Percentiles rank a stretch among this genome's conserved stretches.
These are phyloP conservation scores for Girardinus metallicus DNA, from an alignment of 2,797 vertebrate species.

Conservation along the genomic window DNA sequence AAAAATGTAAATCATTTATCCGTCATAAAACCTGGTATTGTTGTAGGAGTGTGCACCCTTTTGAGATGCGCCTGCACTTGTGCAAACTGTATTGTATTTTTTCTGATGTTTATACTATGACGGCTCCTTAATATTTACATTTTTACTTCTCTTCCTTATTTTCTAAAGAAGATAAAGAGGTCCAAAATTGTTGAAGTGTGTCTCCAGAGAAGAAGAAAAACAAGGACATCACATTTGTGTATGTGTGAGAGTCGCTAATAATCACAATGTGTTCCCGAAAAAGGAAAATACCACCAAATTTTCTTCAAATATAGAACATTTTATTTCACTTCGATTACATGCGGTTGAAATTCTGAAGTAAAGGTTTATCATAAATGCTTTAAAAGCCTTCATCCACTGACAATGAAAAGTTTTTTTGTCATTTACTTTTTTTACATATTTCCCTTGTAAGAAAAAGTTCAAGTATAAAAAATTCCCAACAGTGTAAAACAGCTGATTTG, in stretches of 20 bases:
- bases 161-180: background rate
- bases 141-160: background rate
- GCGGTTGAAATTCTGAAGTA: conserved; percentile 91
- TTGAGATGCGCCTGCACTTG: background rate
- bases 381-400: conserved; percentile 95
- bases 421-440: conserved; percentile 86
- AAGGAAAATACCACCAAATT: background rate
- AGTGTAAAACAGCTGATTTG: conserved; percentile 98
- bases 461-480: conserved; percentile 99
- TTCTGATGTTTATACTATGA: background rate
- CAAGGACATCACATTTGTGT: background rate
- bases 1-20: background rate
- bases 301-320: conserved; percentile 79
- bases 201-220: background rate
- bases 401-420: conserved; percentile 84
- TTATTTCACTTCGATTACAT: conserved; percentile 93
- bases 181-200: background rate
- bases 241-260: background rate
- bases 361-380: conserved; percentile 91
- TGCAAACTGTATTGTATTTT: background rate
- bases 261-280: background rate
- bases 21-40: background rate
- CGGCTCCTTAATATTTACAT: background rate
- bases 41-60: too few species aligned
- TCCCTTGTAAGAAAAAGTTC: conserved; percentile 99